Base-by-base conservation (phyloP, 2,113 vertebrate species). In the Phocoena phocoena region DNA sequence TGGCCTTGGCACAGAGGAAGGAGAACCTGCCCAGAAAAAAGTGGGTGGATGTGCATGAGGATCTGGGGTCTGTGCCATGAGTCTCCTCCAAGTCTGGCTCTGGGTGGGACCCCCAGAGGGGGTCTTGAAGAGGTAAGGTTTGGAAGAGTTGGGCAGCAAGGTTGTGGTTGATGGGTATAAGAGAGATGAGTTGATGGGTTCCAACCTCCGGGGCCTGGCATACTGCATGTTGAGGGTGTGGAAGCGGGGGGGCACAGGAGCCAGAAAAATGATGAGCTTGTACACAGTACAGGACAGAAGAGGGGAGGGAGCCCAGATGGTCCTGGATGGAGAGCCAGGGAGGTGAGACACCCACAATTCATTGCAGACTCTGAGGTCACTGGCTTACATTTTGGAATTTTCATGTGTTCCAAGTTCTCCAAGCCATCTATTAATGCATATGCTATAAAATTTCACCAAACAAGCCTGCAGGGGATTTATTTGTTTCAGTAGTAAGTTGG, bases 1-100 rank as follows among this genome's bases (percentile, higher is more conserved):
- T 95, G 92, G 87, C 71, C 74, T 92, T 41, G 20, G 87, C 96
- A 95, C n/a, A 95, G 74, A 81, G 58, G 41, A 94, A 68, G 76
- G 65, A 70, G 55, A 60, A 90, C n/a, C 58, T 94, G 92, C 80
- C 67, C 36, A 82, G 93, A 91, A 94, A 88, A 88, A 63, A 74
- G 62, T 55, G 50, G 89, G 67, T 71, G 15, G 87, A 23, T 87
- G 33, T 67, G 33, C 10, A 1, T 6, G 83, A 76, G 67, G 81
- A 81, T 62, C 80, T 93, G 88, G 68, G 50, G 68, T 95, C 86
- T 84, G 28, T 68, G 89, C 93, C 86, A 28, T 90, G 87, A 81
- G 31, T 53, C 63, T 95, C 44, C 31, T 84, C 44, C 18, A 60
- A 67, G 87, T 89, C n/a, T 93, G n/a, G 14, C 76, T 95, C 50